Conservation (phyloP, 2,113 vertebrate genomes). For the Copsychus sechellarum region DNA sequence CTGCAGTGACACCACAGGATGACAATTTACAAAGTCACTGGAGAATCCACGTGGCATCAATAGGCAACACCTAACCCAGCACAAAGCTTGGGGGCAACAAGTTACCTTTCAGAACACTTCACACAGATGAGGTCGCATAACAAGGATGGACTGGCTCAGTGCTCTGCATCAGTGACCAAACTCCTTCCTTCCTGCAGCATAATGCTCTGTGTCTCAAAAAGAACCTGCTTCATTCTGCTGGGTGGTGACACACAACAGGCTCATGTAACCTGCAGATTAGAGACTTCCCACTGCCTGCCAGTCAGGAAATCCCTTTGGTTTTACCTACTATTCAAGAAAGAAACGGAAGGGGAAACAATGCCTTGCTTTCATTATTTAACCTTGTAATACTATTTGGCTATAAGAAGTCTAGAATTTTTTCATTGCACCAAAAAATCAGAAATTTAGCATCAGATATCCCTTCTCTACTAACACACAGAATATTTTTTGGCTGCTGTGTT, state of each 20-base stretch:
- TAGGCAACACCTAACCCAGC: background rate
- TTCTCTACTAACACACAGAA: background rate
- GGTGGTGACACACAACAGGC: background rate
- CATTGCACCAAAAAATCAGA: background rate
- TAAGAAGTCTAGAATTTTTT: background rate
- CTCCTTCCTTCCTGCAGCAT: background rate
- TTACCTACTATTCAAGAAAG: background rate
- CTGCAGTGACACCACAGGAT: background rate
- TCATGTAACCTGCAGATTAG: background rate
- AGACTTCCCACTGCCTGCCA: background rate
- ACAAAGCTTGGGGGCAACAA: background rate
- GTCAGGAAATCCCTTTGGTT: background rate
- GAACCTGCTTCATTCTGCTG: background rate
- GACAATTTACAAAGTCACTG: background rate
- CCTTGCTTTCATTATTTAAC: background rate
- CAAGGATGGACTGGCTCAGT: background rate
- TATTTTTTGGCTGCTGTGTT: background rate
- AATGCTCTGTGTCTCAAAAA: background rate
- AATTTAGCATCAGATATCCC: background rate
- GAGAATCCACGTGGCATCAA: background rate
- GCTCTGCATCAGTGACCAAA: background rate
- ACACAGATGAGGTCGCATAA: background rate
- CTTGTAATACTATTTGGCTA: background rate
- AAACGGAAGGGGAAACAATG: background rate
- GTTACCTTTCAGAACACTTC: background rate